phyloP scores from a whole-genome alignment of 1,140 invertebrate genomes.

The Diploscapter pachys region DNA sequence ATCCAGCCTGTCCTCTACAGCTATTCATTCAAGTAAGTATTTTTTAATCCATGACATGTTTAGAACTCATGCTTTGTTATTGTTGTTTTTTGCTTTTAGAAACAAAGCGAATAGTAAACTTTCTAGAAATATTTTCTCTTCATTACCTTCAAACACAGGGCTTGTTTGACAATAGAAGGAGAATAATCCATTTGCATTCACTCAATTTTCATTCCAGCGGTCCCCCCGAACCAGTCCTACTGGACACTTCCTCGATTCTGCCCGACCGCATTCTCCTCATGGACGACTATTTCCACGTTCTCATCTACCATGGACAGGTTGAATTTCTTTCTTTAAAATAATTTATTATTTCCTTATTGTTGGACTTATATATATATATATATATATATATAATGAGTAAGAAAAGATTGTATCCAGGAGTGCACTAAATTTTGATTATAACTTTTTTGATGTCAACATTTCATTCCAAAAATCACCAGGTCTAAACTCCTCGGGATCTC shows the following conservation, averaged over 20 bases:
- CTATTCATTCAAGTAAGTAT: conserved; percentile 78
- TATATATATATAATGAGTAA: too few relatives aligned
- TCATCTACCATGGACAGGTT: conserved; percentile 98
- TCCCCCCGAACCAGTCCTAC: conserved; percentile 89
- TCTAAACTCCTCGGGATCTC: too few relatives aligned
- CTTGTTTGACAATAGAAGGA: not conserved
- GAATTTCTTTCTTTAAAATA: conserved; percentile 30
- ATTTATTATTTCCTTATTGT: too few relatives aligned
- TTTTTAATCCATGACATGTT: not conserved
- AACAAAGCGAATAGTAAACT: not conserved
- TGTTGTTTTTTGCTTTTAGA: not conserved
- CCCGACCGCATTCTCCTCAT: conserved; percentile 93
- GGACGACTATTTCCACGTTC: conserved; percentile 99
- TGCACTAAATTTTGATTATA: too few relatives aligned
- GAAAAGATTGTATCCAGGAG: too few relatives aligned
- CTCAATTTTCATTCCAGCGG: conserved; percentile 63
- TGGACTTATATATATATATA: too few relatives aligned
- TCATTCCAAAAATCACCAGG: too few relatives aligned
- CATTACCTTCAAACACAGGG: not conserved
- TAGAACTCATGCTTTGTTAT: too few relatives aligned
- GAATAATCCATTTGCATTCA: conserved; percentile 2
- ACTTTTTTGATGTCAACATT: too few relatives aligned
- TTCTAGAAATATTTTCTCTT: not conserved
- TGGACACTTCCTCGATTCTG: conserved; percentile 95
- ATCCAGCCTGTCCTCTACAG: conserved; percentile 98